Percentiles rank a stretch among this genome's conserved stretches.
Conservation (phyloP, 2,797 vertebrate genomes). For the Calcarius lapponicus region DNA sequence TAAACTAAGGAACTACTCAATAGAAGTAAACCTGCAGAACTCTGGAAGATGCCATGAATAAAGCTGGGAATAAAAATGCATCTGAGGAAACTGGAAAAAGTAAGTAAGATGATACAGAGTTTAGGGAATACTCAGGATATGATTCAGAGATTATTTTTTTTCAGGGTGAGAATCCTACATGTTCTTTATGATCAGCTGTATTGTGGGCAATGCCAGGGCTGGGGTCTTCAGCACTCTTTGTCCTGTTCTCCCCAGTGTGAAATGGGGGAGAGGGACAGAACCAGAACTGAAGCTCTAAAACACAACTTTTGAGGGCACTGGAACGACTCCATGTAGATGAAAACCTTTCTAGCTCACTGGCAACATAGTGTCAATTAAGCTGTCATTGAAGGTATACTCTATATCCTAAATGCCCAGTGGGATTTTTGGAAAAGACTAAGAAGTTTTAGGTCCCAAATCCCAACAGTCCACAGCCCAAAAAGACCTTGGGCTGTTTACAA, state of each 20-base stretch:
- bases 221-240: neutral
- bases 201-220: neutral
- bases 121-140: neutral
- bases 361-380: neutral
- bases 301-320: neutral
- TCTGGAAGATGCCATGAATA: neutral
- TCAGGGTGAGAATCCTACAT: neutral
- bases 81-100: neutral
- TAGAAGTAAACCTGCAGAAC: neutral
- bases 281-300: neutral
- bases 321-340: neutral
- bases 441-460: neutral
- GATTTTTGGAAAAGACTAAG: neutral
- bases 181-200: neutral
- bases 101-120: neutral
- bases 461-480: neutral
- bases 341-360: neutral
- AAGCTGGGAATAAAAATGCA: neutral
- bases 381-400: neutral
- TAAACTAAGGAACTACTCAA: neutral
- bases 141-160: neutral
- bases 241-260: neutral
- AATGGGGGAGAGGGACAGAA: neutral
- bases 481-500: constrained; percentile 24
- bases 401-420: neutral